These are phyloP conservation scores for Tubiluchus corallicola DNA, from an alignment of 2,888 invertebrate genomes.

Conservation along the genomic window DNA sequence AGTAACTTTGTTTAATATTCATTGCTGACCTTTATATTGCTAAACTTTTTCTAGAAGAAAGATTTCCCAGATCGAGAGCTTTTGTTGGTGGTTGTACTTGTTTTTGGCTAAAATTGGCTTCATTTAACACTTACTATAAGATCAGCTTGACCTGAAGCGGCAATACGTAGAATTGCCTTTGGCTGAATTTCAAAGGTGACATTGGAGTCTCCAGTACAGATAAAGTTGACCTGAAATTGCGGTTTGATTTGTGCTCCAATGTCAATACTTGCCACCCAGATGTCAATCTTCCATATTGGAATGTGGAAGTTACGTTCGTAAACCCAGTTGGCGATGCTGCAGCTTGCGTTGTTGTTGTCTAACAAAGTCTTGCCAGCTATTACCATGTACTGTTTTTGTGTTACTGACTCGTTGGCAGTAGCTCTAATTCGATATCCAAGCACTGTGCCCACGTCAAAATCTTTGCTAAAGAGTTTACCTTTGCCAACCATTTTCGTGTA, in stretches of 20 bases:
- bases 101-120: no score
- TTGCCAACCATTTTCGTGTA: background rate
- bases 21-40: no score
- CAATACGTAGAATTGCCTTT: background rate
- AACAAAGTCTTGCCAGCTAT: background rate
- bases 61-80: no score
- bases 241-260: background rate
- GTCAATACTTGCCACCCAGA: conserved; percentile 3
- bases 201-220: background rate
- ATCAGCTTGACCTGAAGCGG: background rate
- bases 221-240: background rate
- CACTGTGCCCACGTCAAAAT: background rate
- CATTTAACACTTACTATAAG: background rate
- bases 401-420: background rate
- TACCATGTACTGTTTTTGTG: background rate
- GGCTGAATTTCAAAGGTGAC: background rate
- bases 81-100: no score
- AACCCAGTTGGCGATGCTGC: background rate
- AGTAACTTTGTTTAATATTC: no score
- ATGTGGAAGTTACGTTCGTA: conserved; percentile 3
- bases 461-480: background rate
- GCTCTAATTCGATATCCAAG: background rate
- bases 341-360: background rate
- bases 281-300: background rate
- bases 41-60: no score